Conservation (phyloP, 2,113 vertebrate species). For the Pantherophis guttatus region DNA sequence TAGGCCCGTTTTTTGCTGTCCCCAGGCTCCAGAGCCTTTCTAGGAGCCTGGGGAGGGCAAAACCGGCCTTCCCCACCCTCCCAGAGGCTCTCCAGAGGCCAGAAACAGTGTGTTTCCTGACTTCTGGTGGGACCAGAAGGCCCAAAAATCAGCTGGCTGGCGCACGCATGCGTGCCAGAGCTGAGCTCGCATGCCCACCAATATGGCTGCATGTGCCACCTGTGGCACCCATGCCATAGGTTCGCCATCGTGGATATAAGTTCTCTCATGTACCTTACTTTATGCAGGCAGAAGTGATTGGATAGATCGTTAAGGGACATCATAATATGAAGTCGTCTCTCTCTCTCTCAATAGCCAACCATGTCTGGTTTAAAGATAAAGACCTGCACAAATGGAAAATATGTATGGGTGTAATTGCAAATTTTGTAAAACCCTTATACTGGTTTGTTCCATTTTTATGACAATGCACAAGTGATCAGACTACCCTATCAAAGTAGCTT, state of each 20-base stretch:
- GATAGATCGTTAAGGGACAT: background rate
- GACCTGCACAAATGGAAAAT: background rate
- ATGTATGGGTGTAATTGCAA: background rate
- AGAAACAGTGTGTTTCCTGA: too few species aligned
- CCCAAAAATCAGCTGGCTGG: too few species aligned
- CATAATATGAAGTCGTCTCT: background rate
- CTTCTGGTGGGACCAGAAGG: too few species aligned
- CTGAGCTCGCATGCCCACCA: too few species aligned
- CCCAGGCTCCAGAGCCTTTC: too few species aligned
- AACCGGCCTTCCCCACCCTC: too few species aligned
- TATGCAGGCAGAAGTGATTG: background rate
- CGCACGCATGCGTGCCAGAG: too few species aligned
- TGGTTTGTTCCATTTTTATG: background rate
- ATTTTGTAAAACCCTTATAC: background rate
- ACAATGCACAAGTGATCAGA: background rate
- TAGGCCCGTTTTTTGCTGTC: too few species aligned
- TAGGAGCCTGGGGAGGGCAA: too few species aligned
- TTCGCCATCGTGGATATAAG: background rate
- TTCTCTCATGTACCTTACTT: background rate
- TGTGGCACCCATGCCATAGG: too few species aligned
- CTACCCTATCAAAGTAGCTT: background rate
- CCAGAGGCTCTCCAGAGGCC: too few species aligned
- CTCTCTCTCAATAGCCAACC: background rate
- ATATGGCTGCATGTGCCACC: too few species aligned
- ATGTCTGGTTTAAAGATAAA: background rate